Evolutionary conservation across 2,797 vertebrate species (phyloP), one percentile per base, ranked within the genome.

Genomic region (Limosa lapponica): DNA sequence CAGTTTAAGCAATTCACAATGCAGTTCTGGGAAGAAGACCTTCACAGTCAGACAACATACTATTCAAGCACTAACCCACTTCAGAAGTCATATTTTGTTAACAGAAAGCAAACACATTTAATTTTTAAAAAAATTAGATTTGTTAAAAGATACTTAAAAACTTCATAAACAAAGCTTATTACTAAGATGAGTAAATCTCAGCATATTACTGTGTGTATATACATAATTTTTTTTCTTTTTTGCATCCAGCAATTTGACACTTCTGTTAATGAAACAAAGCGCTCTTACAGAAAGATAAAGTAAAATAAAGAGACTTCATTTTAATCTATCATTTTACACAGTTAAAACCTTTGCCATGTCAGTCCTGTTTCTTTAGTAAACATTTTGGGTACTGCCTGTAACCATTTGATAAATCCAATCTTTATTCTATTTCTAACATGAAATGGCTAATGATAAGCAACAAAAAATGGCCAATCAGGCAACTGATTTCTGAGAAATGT

Each of bases 221-320:
- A 97, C 78, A 95, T 17, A 49, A 67, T 54, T 16, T 81, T 96
- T 97, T 97, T 96, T 93, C 88, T 98, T 98, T 99, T 98, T 98
- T 99, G 98, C 98, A 99, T 99, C 98, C 98, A 99, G 99, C 98
- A 99, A 98, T 97, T 97, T 95, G 57, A 97, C 67, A 97, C 30
- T 51, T 96, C 64, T 73, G 70, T 94, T 72, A 97, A 88, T 93
- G 57, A 93, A 97, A 70, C 37, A n/a, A 94, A 73, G 78, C 62
- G 34, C 27, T 61, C 70, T 52, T 70, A 54, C 2, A 57, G 20
- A 69, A 92, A 67, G 22, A 85, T 20, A 55, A 57, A 91, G 82
- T 16, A 36, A 39, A n/a, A 23, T 19, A 32, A 20, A 41, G 28
- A 14, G 5, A 32, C 27, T 75, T 65, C 13, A 54, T 80, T 91